Evolutionary conservation across 2,797 vertebrate genomes (phyloP).

Genomic region (Sebastes kiyomatsui): DNA sequence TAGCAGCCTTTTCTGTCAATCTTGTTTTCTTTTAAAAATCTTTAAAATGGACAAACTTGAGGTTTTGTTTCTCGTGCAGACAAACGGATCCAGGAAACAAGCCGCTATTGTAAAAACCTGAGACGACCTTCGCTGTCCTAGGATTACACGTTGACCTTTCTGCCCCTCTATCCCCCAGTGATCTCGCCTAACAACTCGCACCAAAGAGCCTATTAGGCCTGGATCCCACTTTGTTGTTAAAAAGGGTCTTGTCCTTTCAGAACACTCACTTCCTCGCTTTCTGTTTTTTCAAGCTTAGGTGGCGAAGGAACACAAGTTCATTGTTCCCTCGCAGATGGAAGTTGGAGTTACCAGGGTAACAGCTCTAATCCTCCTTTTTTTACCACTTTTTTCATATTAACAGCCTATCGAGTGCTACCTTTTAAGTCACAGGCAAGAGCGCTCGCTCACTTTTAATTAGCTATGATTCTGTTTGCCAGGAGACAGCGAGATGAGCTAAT

Average conservation of each 20-base stretch:
- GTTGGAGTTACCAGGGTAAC: conserved; percentile 99
- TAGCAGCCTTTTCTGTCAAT: conserved; percentile 2
- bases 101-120: conserved; percentile 84
- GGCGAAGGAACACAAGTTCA: conserved; percentile 95
- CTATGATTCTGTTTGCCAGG: conserved; percentile 93
- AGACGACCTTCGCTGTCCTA: conserved; percentile 89
- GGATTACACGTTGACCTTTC: conserved; percentile 90
- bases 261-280: conserved; percentile 84
- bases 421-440: conserved; percentile 93
- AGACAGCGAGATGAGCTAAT: conserved; percentile 98
- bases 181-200: conserved; percentile 89
- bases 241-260: conserved; percentile 93
- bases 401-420: conserved; percentile 95
- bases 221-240: conserved; percentile 94
- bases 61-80: conserved; percentile 81
- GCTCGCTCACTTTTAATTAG: conserved; percentile 92
- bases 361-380: conserved; percentile 94
- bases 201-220: conserved; percentile 89
- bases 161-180: conserved; percentile 87
- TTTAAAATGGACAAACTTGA: conserved; percentile 81
- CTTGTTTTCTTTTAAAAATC: conserved; percentile 28
- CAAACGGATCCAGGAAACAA: conserved; percentile 85
- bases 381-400: conserved; percentile 94
- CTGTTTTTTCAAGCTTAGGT: conserved; percentile 92
- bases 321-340: conserved; percentile 98